Conservation (phyloP, 2,113 vertebrate species). For the Oplegnathus fasciatus region DNA sequence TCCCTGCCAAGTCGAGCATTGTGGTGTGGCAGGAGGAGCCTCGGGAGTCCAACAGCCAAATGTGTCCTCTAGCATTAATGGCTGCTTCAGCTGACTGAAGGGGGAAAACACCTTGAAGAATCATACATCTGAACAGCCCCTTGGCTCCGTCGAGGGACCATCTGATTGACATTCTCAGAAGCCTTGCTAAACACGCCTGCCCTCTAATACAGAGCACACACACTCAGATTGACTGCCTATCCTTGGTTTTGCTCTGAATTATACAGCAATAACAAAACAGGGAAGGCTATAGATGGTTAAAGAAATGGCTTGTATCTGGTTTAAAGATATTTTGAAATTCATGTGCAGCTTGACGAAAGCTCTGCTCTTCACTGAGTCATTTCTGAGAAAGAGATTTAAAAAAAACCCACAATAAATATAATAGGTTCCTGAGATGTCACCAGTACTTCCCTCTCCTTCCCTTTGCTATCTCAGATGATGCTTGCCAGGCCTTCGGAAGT, state of each 20-base stretch:
- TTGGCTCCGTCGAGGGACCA: slow-evolving; percentile 59
- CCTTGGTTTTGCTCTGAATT: slow-evolving; percentile 42
- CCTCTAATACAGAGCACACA: slow-evolving; percentile 57
- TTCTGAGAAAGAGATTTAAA: slow-evolving; percentile 21
- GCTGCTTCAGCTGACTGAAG: slow-evolving; percentile 74
- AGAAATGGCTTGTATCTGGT: slow-evolving; percentile 5
- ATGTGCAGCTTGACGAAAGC: not conserved
- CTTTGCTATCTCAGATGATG: slow-evolving; percentile 33
- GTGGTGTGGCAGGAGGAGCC: slow-evolving; percentile 75
- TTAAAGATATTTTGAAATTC: not conserved
- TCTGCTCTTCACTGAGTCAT: not conserved
- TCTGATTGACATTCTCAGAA: slow-evolving; percentile 75
- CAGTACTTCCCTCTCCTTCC: not conserved
- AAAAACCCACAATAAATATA: slow-evolving; percentile 5
- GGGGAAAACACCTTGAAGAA: slow-evolving; percentile 82
- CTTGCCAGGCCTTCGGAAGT: slow-evolving; percentile 28
- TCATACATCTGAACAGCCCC: slow-evolving; percentile 72
- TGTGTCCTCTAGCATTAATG: slow-evolving; percentile 82
- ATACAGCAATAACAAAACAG: slow-evolving; percentile 36
- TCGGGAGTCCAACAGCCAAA: slow-evolving; percentile 76
- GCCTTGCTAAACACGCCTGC: slow-evolving; percentile 62
- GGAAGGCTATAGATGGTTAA: not conserved
- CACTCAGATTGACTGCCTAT: slow-evolving; percentile 34
- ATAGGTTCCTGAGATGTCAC: slow-evolving; percentile 8
- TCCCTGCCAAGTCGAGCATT: slow-evolving; percentile 71